These are phyloP conservation scores for Limanda limanda DNA, from an alignment of 2,113 vertebrate genomes.

Conservation along the genomic window DNA sequence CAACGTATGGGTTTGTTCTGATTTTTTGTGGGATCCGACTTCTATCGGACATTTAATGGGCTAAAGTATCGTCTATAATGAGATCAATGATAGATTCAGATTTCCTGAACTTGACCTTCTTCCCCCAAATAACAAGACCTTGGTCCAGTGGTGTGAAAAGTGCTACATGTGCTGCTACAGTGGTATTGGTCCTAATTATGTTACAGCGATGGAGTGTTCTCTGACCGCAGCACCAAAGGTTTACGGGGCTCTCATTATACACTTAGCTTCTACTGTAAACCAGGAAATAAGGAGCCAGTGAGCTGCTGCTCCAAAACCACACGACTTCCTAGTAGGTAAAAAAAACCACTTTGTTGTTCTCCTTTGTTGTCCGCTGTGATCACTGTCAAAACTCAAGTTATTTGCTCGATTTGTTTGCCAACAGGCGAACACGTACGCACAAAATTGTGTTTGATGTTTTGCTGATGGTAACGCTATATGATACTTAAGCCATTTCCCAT, in stretches of 20 bases:
- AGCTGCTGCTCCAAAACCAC: constrained; percentile 67
- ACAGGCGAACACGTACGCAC: constrained; percentile 11
- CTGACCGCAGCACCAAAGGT: constrained; percentile 74
- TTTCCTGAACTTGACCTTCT: neutral
- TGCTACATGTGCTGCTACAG: constrained; percentile 47
- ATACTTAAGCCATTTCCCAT: constrained; percentile 23
- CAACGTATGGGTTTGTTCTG: neutral
- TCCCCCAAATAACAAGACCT: neutral
- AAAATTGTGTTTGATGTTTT: constrained; percentile 34
- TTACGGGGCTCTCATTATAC: constrained; percentile 75
- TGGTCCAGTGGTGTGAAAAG: constrained; percentile 52
- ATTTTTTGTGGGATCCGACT: neutral
- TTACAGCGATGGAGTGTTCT: constrained; percentile 60
- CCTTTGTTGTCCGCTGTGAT: constrained; percentile 58
- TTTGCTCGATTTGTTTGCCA: constrained; percentile 28
- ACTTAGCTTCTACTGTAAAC: constrained; percentile 76
- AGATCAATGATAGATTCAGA: neutral
- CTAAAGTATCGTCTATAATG: neutral
- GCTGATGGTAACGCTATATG: constrained; percentile 1
- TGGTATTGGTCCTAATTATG: constrained; percentile 66
- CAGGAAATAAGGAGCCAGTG: constrained; percentile 69
- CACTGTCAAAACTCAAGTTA: constrained; percentile 44
- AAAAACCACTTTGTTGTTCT: constrained; percentile 36
- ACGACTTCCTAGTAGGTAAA: constrained; percentile 58
- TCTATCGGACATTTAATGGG: neutral